Evolutionary conservation across 2,888 invertebrate species (phyloP), one percentile per base, ranked within the genome.

Genomic region (Acanthosepion lycidas): DNA sequence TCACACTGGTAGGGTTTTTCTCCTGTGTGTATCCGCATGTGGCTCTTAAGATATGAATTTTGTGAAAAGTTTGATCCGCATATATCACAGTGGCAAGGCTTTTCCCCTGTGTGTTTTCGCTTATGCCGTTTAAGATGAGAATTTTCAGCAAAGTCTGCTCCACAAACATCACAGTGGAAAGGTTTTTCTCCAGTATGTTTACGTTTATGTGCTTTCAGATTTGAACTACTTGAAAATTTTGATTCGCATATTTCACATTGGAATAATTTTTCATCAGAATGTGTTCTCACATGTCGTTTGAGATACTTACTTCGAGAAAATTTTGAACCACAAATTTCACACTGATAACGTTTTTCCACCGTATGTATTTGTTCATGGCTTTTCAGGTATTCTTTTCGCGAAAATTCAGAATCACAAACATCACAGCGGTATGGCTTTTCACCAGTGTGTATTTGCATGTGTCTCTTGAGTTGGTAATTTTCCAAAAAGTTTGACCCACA

Each of bases 61-160:
- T 28, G 51, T 0, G 94, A 42, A 55, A 59, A 94, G 0, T 51
- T 23, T n/a, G 51, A 53, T 9, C 64, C 94, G 9, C 94, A 94
- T 18, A 59, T 59, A n/a, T 94, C 55, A 64, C 94, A 94, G 6
- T 55, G 42, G 28, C 49, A 94, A 18, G 94, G 94, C 12, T 55
- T 94, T 51, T 94, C 94, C 23, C 95, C 95, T 9, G 92, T 94
- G 64, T 95, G 95, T 64, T 94, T 95, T 33, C 93, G 92, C 95
- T 95, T 95, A 94, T 96, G 96, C 2, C 95, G 94, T 33, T 95
- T 95, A 26, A 95, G 94, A 91, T 95, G 95, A 55, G 95, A 95
- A 26, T 95, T 94, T 26, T 95, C 94, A 6, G 95, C 94, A 94
- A 96, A 96, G 92, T 95, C 95, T 53, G 95, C 95, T 28, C 95